Base-by-base conservation (phyloP, 2,113 vertebrate species). In the Zapus hudsonius region DNA sequence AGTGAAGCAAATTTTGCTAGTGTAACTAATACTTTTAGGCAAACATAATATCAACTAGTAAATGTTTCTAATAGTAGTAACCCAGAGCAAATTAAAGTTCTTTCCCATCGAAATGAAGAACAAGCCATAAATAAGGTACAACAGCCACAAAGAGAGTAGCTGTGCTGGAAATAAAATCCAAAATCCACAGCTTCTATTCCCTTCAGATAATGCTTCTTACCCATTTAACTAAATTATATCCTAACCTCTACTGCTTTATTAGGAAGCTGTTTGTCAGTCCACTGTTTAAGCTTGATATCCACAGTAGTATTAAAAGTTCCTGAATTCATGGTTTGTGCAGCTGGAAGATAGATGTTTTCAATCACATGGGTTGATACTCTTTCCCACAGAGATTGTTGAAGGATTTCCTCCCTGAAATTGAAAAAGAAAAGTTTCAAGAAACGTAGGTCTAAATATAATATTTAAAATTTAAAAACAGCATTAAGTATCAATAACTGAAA, bases 301-400 rank as follows among this genome's bases (percentile, higher is more conserved):
- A 99, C 99, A 2, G 99, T 99, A 84, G 99, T 99, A 97, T 99
- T 99, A 97, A 99, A 99, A 19, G 99, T 99, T 76, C 99, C 99
- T 0, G 99, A 99, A 97, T 99, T 99, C 97, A 98, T 98, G 69
- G 99, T 99, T 97, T 99, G 99, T 57, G 99, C 99, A 92, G 99
- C 99, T 59, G 99, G 99, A 90, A 99, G 98, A 97, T 99, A 99
- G 97, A 99, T 99, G 96, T 99, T 99, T 97, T 99, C 99, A 84
- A 99, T 99, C 96, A 99, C 99, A 75, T 99, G 99, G n/a, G 99
- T 99, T 61, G 99, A 99, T 47, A 99, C 99, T 64, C 99, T 98
- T 94, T 99, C 99, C 99, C 99, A 99, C 66, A 99, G 97, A 66
- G 99, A 99, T 90, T 99, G 99, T 96, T 99, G 99, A 87, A 99